These are phyloP conservation scores for Diabrotica balteata DNA, from an alignment of 2,888 invertebrate species.

Conservation along the genomic window DNA sequence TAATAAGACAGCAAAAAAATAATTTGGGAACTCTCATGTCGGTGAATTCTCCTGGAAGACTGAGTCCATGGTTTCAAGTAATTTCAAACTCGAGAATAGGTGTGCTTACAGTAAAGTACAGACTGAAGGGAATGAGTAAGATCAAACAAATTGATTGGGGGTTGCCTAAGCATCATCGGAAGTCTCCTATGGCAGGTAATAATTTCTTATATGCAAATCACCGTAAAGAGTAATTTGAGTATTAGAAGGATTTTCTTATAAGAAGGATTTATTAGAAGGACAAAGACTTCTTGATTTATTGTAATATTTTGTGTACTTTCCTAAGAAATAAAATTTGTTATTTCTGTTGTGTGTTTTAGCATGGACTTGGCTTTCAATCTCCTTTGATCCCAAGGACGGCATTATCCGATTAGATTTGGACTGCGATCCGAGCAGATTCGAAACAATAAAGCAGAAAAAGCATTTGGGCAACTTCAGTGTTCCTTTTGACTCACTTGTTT, in stretches of 20 bases:
- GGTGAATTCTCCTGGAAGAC: conserved; percentile 59
- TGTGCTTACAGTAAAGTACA: conserved; percentile 56
- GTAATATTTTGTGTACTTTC: no score
- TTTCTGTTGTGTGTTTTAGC: conserved; percentile 47
- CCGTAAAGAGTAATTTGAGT: no score
- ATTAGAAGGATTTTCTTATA: no score
- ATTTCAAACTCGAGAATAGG: conserved; percentile 59
- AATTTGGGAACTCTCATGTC: conserved; percentile 59
- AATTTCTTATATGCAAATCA: not conserved
- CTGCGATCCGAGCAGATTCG: conserved; percentile 58
- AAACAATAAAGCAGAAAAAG: conserved; percentile 50
- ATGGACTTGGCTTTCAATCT: conserved; percentile 59
- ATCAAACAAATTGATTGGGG: conserved; percentile 58
- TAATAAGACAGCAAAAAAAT: conserved; percentile 59
- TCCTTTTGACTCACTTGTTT: conserved; percentile 59
- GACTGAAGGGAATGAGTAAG: conserved; percentile 52
- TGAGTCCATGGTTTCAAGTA: conserved; percentile 61
- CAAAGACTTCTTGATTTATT: no score
- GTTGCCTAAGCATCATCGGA: conserved; percentile 56
- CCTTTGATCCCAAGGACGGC: conserved; percentile 54
- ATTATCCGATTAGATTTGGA: conserved; percentile 58
- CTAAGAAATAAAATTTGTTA: not conserved
- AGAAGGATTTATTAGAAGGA: no score
- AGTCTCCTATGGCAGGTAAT: conserved; percentile 58
- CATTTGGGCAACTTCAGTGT: conserved; percentile 50